Evolutionary conservation across 2,797 vertebrate species (phyloP).

Genomic region (Accipiter badius): DNA sequence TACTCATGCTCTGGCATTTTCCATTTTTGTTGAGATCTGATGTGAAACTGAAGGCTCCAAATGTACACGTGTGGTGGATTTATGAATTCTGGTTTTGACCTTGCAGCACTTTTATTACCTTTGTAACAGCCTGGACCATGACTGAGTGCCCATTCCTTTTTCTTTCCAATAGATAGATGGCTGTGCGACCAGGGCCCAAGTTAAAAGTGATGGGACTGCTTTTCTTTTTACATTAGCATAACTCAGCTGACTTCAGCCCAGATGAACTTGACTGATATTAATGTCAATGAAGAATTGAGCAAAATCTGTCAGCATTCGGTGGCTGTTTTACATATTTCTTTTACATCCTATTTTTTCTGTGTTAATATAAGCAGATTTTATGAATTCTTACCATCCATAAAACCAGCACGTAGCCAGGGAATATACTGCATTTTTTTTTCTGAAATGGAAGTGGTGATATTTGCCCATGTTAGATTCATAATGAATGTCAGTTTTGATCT

Average conservation of each 20-base stretch:
- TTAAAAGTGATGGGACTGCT: background rate
- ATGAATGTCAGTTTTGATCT: background rate
- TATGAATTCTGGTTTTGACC: background rate
- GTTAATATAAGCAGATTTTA: background rate
- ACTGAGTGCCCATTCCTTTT: background rate
- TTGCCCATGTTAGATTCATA: background rate
- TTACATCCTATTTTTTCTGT: background rate
- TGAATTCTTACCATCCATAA: background rate
- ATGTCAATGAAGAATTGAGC: background rate
- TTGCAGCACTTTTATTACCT: background rate
- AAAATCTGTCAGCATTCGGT: background rate
- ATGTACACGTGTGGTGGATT: background rate
- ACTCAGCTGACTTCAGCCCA: background rate
- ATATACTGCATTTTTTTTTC: background rate
- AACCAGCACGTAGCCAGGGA: background rate
- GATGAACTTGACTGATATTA: background rate
- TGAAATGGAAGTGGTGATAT: background rate
- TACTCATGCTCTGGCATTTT: background rate
- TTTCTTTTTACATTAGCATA: background rate
- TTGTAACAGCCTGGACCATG: background rate
- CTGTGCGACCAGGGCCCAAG: background rate
- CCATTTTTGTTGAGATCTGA: background rate
- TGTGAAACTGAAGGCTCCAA: slow-evolving; percentile 13
- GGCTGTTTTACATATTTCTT: background rate
- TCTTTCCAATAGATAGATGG: background rate